Conservation (phyloP, 2,888 invertebrate genomes). For the Stratiomys singularior region DNA sequence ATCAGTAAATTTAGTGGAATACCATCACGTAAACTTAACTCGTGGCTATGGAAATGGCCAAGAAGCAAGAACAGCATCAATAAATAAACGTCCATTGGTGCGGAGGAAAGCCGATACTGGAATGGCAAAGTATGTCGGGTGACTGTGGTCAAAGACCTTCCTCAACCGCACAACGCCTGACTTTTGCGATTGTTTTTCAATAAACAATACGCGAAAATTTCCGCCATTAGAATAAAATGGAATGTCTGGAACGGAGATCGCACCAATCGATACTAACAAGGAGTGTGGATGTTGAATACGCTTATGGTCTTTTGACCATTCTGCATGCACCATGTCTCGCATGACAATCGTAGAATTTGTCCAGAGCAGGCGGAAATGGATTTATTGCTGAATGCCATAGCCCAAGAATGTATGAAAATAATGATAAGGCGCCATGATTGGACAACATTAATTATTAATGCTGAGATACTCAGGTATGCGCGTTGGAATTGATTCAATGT, state of each 20-base stretch:
- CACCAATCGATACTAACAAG: background rate
- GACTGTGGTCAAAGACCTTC: slow-evolving; percentile 13
- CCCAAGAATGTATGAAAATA: too few species aligned
- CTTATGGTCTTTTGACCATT: background rate
- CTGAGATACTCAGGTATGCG: too few species aligned
- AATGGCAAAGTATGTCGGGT: background rate
- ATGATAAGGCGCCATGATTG: too few species aligned
- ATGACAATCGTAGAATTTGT: background rate
- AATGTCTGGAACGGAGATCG: background rate
- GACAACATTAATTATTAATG: too few species aligned
- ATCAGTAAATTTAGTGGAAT: background rate
- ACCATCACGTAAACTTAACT: background rate
- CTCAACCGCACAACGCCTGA: too few species aligned
- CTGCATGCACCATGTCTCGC: background rate
- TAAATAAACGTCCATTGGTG: background rate
- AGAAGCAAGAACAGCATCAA: background rate
- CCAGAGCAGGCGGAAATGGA: too few species aligned
- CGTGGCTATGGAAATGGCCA: background rate
- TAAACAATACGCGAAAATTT: background rate
- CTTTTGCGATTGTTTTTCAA: background rate
- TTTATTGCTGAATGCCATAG: too few species aligned
- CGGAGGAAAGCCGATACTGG: background rate
- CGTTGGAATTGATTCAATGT: too few species aligned
- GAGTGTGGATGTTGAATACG: background rate
- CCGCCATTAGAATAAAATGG: background rate